Percentiles rank a stretch among this genome's conserved stretches.
Conservation (phyloP, 2,888 invertebrate species). For the Drosophila quinaria region DNA sequence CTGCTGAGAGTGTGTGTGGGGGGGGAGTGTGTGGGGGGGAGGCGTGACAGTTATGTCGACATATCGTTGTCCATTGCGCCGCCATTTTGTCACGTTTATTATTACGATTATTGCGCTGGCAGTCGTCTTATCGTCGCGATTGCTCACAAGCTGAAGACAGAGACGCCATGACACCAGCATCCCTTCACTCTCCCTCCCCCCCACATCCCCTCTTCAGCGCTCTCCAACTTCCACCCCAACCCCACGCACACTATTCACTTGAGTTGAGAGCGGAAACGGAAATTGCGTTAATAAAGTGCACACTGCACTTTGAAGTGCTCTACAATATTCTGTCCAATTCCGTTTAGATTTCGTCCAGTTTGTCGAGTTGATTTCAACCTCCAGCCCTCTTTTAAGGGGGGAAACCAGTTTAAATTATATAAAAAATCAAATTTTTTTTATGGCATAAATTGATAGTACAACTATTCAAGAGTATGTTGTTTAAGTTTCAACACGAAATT, state of each 20-base stretch:
- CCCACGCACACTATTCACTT: not conserved
- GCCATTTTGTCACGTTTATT: slow-evolving; percentile 54
- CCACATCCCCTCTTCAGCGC: not conserved
- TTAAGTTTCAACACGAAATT: no score
- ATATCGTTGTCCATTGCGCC: slow-evolving; percentile 40
- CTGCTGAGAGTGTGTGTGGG: not conserved
- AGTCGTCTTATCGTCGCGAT: slow-evolving; percentile 36
- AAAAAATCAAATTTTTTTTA: no score
- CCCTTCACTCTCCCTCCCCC: not conserved
- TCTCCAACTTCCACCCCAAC: no score
- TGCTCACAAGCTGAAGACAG: slow-evolving; percentile 23
- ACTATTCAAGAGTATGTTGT: no score
- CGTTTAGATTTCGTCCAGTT: slow-evolving; percentile 28
- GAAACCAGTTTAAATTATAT: no score
- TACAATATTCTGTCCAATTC: slow-evolving; percentile 27
- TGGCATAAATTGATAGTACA: no score
- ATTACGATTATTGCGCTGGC: slow-evolving; percentile 44
- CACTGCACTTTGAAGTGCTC: slow-evolving; percentile 44
- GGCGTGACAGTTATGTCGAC: slow-evolving; percentile 44
- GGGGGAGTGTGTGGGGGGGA: not conserved
- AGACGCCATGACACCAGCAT: slow-evolving; percentile 4
- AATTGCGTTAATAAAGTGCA: slow-evolving; percentile 59
- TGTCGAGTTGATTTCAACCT: slow-evolving; percentile 15
- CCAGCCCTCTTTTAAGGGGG: no score
- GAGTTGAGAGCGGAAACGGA: slow-evolving; percentile 51